Base-by-base conservation (phyloP, 2,797 vertebrate species). In the Pseudochirops corinnae region DNA sequence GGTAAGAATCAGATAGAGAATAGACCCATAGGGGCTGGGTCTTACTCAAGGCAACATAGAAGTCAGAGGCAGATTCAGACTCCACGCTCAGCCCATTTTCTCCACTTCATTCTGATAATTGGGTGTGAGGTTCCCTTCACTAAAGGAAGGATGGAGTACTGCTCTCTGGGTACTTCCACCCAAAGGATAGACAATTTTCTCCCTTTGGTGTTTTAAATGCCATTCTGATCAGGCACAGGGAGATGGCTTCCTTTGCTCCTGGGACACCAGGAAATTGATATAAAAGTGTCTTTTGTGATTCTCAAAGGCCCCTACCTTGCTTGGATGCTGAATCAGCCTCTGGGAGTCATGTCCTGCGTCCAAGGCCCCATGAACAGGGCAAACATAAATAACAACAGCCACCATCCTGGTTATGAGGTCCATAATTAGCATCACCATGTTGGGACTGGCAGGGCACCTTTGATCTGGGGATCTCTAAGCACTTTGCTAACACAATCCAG, bases 371-470 rank as follows among this genome's bases (percentile, higher is more conserved):
- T 11, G 39, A 91, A 82, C 21, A 46, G 21, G 52, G 90, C 91
- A 55, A 92, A 93, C 94, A 95, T 56, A 55, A 96, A 95, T 93
- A 96, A 97, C 91, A 96, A 96, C 26, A 96, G 92, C 92, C 95
- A 91, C 91, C 82, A 46, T 96, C 94, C 96, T 97, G 96, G 94
- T 1, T 82, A 74, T 28, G n/a, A 97, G 60, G 94, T 67, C 90
- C 67, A 5, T 92, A 82, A 82, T 82, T 82, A 46, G 74, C 95
- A 94, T 95, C 95, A 92, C 5, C 92, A 56, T 55, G 96, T 96
- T 95, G 93, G 94, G 87, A 53, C 74, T 53, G 92, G 95, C 74
- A 31, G 74, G 62, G 7, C 6, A 9, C 39, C 98, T 98, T 98
- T 97, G 97, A 67, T 93, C 95, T 96, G 93, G 94, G 96, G 55